These are phyloP conservation scores for Neopelma chrysocephalum DNA, from an alignment of 2,797 vertebrate species.

Conservation along the genomic window DNA sequence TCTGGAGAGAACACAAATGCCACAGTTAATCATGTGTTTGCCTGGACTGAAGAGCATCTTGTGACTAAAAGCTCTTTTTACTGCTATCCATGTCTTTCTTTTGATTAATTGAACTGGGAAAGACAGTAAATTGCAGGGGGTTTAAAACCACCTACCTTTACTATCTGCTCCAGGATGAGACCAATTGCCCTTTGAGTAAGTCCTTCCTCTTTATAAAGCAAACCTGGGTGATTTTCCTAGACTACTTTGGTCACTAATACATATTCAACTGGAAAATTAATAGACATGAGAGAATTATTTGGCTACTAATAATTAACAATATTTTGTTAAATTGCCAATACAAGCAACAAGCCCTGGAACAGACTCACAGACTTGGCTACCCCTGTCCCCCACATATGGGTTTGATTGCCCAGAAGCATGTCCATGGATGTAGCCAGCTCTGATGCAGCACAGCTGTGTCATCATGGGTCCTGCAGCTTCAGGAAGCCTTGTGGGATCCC, in stretches of 20 bases:
- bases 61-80: neutral
- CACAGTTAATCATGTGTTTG: neutral
- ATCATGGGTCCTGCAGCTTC: neutral
- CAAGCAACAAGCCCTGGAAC: fast-evolving
- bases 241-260: neutral
- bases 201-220: neutral
- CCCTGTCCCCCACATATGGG: neutral
- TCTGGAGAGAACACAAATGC: neutral
- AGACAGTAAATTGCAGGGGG: neutral
- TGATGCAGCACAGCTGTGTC: neutral
- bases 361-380: neutral
- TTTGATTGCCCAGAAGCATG: neutral
- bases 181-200: neutral
- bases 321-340: neutral
- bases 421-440: neutral
- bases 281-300: neutral
- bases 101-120: neutral
- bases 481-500: neutral
- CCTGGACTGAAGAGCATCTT: neutral
- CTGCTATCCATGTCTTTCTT: neutral
- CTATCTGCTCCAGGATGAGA: neutral
- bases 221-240: neutral
- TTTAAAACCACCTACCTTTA: neutral
- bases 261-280: neutral
- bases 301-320: neutral